Conservation (phyloP, 1,140 invertebrate genomes). For the Drosophila serrata region DNA sequence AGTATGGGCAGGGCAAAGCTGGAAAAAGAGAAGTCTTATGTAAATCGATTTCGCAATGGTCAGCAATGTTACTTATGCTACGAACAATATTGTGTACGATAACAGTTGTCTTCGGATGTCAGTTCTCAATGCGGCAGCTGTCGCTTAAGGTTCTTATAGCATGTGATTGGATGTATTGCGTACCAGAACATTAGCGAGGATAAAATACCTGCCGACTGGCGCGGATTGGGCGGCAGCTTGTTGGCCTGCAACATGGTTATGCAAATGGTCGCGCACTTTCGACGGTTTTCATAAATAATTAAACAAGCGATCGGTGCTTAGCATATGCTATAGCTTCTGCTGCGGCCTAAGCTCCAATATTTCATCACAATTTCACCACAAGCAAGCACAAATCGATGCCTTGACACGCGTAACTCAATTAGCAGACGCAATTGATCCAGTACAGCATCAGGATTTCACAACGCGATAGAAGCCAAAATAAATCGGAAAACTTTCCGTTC, state of each 20-base stretch:
- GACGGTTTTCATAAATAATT: constrained; percentile 12
- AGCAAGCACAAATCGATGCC: too few relatives aligned
- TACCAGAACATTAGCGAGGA: constrained; percentile 75
- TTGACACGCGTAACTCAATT: background rate
- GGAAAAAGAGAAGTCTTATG: constrained; percentile 24
- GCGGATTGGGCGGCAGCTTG: constrained; percentile 65
- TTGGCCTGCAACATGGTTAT: constrained; percentile 64
- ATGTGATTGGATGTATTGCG: constrained; percentile 28
- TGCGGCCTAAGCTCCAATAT: background rate
- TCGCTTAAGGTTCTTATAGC: constrained; percentile 15
- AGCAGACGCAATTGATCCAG: constrained; percentile 4
- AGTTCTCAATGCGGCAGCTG: constrained; percentile 10
- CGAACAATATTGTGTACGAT: constrained; percentile 46
- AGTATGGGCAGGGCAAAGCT: constrained; percentile 86
- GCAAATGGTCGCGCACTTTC: constrained; percentile 23
- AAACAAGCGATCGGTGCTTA: background rate
- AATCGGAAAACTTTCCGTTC: constrained; percentile 47
- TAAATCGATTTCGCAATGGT: constrained; percentile 24
- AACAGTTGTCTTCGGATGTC: constrained; percentile 43
- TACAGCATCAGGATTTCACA: constrained; percentile 17
- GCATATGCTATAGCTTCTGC: background rate
- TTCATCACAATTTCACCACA: constrained; percentile 40
- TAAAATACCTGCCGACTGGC: constrained; percentile 61
- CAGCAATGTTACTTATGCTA: constrained; percentile 25
- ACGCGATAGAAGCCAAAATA: constrained; percentile 10